Evolutionary conservation across 1,140 invertebrate genomes (phyloP).

Genomic region (Dendroctonus ponderosae): DNA sequence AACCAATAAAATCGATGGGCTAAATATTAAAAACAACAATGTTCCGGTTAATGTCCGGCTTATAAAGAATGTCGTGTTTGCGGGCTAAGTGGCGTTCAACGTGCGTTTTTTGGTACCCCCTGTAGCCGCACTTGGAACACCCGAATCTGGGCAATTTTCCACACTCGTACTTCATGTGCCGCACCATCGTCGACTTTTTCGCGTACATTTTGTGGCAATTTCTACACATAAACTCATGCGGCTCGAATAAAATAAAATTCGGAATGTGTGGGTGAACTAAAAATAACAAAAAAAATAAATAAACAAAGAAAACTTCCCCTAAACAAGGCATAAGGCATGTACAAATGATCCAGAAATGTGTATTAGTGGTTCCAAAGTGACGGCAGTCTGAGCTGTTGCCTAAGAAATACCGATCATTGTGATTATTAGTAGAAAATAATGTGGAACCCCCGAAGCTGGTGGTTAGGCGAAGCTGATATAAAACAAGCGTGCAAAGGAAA

Average conservation of each 20-base stretch:
- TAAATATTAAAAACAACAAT: conserved; percentile 33
- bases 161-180: conserved; percentile 70
- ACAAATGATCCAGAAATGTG: no score
- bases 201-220: conserved; percentile 61
- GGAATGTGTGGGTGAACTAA: conserved; percentile 27
- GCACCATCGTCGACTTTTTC: conserved; percentile 58
- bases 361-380: no score
- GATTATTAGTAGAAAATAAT: no score
- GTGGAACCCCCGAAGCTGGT: no score
- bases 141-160: conserved; percentile 65
- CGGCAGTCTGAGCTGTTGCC: no score
- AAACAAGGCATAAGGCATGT: no score
- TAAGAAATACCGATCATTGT: no score
- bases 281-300: conserved; percentile 7
- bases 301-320: no score
- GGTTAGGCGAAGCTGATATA: no score
- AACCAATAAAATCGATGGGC: background rate
- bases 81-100: conserved; percentile 50
- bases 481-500: no score
- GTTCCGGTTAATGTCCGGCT: conserved; percentile 32
- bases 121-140: conserved; percentile 58
- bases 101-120: conserved; percentile 53
- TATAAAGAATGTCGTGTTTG: conserved; percentile 36
- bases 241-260: conserved; percentile 31
- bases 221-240: conserved; percentile 37